Evolutionary conservation across 2,888 invertebrate species (phyloP).

Genomic region (Anticlea derivata): DNA sequence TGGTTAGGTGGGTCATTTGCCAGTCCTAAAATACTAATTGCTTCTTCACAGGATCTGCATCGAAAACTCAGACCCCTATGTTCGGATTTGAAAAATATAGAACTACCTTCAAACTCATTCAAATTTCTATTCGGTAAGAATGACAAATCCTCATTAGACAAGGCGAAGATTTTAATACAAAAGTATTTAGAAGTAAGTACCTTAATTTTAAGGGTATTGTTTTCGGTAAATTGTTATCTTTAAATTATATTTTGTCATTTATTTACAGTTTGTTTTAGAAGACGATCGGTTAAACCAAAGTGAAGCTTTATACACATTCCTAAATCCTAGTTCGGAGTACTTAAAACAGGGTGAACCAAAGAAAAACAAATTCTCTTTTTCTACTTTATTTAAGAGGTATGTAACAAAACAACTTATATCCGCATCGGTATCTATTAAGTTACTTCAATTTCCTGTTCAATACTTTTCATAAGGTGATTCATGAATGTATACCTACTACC

Average conservation of each 20-base stretch:
- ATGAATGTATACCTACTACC: too few relatives aligned
- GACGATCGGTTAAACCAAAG: constrained; percentile 94
- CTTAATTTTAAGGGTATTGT: not conserved
- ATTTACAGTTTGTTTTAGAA: constrained; percentile 90
- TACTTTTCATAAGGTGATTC: too few relatives aligned
- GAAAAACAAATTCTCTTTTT: constrained; percentile 93
- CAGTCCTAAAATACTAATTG: too few relatives aligned
- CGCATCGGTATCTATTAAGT: too few relatives aligned
- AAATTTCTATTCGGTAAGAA: constrained; percentile 93
- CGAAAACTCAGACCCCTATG: constrained; percentile 92
- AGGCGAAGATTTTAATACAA: constrained; percentile 92
- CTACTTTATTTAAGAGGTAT: constrained; percentile 93
- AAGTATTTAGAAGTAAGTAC: constrained; percentile 91
- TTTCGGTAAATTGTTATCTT: too few relatives aligned
- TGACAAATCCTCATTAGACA: constrained; percentile 91
- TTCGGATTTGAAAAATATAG: constrained; percentile 90
- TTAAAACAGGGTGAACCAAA: constrained; percentile 92
- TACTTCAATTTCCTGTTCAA: too few relatives aligned
- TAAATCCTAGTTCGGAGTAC: constrained; percentile 96
- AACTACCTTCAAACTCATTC: constrained; percentile 91
- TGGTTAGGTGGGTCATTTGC: too few relatives aligned
- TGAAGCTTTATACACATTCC: constrained; percentile 94
- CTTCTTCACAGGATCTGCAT: constrained; percentile 89
- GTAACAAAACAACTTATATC: not conserved
- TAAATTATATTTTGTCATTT: constrained; percentile 26